Percentiles rank a stretch among this genome's conserved stretches.
Evolutionary conservation across 2,797 vertebrate genomes (phyloP).

Genomic region (Toxotes lorentzi): DNA sequence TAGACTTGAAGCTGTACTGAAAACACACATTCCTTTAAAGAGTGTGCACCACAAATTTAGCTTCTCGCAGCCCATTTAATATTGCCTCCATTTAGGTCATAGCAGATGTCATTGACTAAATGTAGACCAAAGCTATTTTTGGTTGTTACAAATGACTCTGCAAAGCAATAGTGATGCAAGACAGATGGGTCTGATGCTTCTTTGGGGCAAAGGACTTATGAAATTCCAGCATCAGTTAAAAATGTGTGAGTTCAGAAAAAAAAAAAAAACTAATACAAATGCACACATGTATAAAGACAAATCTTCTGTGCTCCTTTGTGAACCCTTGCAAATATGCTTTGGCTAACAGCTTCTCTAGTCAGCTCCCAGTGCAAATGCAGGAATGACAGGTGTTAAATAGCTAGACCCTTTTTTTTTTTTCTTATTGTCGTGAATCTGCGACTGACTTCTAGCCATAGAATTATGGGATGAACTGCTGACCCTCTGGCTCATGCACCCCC

Average conservation of each 20-base stretch:
- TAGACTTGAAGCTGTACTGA: constrained; percentile 25
- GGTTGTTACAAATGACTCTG: constrained; percentile 76
- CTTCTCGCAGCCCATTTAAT: constrained; percentile 70
- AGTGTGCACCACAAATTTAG: constrained; percentile 60
- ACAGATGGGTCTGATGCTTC: constrained; percentile 60
- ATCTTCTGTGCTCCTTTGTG: constrained; percentile 34
- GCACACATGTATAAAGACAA: constrained; percentile 37
- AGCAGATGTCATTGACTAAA: constrained; percentile 77
- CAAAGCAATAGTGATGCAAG: constrained; percentile 68
- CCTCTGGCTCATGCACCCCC: constrained; percentile 63
- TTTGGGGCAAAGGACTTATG: constrained; percentile 45
- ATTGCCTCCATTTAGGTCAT: constrained; percentile 74
- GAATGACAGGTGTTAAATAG: constrained; percentile 73
- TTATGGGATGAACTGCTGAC: constrained; percentile 75
- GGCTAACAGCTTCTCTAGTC: constrained; percentile 33
- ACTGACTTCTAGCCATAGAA: constrained; percentile 65
- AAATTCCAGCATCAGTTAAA: constrained; percentile 45
- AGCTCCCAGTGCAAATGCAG: constrained; percentile 34
- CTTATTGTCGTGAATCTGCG: constrained; percentile 55
- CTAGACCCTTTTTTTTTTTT: constrained; percentile 24
- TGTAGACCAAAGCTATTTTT: constrained; percentile 78
- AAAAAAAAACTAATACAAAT: constrained; percentile 9
- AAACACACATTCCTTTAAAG: constrained; percentile 43
- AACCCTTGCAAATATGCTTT: constrained; percentile 52
- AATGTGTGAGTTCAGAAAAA: constrained; percentile 15